These are phyloP conservation scores for Microtus montanus DNA, from an alignment of 2,113 vertebrate species.

Conservation along the genomic window DNA sequence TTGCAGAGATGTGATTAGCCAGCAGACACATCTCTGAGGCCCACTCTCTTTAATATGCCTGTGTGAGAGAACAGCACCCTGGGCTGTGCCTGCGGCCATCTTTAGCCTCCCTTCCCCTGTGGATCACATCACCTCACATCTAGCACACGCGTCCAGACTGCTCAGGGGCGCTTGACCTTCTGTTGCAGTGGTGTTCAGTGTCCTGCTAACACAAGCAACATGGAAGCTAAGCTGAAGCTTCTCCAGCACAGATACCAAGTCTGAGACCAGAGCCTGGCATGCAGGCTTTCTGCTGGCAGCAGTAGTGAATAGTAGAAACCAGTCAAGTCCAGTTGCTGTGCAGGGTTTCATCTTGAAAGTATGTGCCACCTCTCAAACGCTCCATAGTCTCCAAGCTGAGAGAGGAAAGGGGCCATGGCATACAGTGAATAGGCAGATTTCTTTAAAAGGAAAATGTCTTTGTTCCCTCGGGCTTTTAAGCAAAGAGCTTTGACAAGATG, in stretches of 20 bases:
- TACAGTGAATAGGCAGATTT: slow-evolving; percentile 23
- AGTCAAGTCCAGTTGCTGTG: background rate
- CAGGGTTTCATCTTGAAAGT: slow-evolving; percentile 38
- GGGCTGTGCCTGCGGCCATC: background rate
- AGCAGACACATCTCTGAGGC: background rate
- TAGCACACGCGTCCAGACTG: fast-evolving
- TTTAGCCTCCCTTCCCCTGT: too few relatives aligned
- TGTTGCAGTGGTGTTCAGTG: background rate
- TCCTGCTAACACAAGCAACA: background rate
- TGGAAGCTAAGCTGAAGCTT: background rate
- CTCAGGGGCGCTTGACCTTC: background rate
- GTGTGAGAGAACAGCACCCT: background rate
- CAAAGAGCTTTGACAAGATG: slow-evolving; percentile 50
- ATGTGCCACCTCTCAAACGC: background rate
- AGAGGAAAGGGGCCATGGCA: slow-evolving; percentile 17
- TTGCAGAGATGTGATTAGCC: slow-evolving; percentile 26
- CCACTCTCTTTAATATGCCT: background rate
- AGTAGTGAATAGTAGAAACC: background rate
- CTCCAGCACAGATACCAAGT: background rate
- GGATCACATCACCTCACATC: background rate
- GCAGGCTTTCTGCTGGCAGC: background rate
- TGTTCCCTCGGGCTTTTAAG: slow-evolving; percentile 56
- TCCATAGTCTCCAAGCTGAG: background rate
- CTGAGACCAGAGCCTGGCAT: background rate
- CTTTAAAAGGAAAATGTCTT: slow-evolving; percentile 49